Conservation (phyloP, 2,797 vertebrate genomes). For the Tapera naevia region DNA sequence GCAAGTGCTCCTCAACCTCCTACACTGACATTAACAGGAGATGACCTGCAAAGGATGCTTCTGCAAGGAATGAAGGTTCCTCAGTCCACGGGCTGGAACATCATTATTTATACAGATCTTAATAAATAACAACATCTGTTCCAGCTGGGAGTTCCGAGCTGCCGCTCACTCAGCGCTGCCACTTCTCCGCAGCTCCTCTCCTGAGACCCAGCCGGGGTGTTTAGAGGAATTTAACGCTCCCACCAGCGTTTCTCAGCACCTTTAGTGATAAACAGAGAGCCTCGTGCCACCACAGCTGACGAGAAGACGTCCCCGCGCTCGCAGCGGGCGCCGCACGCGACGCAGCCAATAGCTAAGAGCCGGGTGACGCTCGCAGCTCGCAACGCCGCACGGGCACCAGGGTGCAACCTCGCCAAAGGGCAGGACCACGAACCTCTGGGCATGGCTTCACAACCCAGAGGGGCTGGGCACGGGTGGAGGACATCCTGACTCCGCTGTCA, state of each 20-base stretch:
- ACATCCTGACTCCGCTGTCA: rapidly evolving
- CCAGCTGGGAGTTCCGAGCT: background rate
- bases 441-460: rapidly evolving
- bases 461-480: background rate
- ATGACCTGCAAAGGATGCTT: background rate
- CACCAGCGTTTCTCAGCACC: rapidly evolving
- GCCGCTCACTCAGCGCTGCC: background rate
- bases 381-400: background rate
- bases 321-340: rapidly evolving
- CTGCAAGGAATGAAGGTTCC: background rate
- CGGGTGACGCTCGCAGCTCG: rapidly evolving
- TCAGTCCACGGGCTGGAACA: background rate
- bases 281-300: background rate
- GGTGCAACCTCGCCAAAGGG: background rate
- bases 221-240: background rate
- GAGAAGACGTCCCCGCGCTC: background rate
- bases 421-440: background rate
- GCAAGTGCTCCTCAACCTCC: background rate
- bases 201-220: rapidly evolving
- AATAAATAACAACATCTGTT: background rate
- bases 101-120: background rate
- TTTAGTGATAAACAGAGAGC: background rate
- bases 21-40: background rate
- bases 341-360: background rate
- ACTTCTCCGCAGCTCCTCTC: background rate